Conservation (phyloP, 2,888 invertebrate species). For the Stenchaetothrips biformis region DNA sequence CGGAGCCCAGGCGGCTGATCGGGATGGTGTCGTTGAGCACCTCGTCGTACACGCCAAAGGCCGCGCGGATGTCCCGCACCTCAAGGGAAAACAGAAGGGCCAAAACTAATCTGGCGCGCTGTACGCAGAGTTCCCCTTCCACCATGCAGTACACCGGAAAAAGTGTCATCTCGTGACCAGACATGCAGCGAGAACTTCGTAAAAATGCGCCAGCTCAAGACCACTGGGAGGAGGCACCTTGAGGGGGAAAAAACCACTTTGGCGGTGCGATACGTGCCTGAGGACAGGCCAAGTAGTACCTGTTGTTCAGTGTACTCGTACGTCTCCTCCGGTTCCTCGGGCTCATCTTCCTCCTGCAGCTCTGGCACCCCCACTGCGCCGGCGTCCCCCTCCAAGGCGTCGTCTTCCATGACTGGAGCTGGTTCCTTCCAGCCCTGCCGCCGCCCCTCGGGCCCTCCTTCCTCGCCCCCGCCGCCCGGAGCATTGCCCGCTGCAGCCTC, state of each 20-base stretch:
- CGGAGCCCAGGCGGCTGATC: not conserved
- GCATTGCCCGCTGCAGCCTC: not conserved
- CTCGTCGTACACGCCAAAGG: not conserved
- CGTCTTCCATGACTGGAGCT: too few species aligned
- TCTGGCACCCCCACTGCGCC: not conserved
- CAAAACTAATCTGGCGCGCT: too few species aligned
- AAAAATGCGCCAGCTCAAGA: too few species aligned
- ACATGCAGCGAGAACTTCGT: too few species aligned
- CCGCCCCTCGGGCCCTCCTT: not conserved
- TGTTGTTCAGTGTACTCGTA: not conserved
- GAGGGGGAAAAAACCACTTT: too few species aligned
- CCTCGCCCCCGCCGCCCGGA: not conserved
- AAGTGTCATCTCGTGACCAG: too few species aligned
- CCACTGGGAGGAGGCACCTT: too few species aligned
- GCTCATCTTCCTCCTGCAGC: not conserved
- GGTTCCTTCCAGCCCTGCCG: not conserved
- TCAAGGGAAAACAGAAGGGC: not conserved
- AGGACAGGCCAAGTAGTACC: not conserved
- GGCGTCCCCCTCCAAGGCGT: too few species aligned
- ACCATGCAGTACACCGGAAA: too few species aligned
- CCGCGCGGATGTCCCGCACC: not conserved
- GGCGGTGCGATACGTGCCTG: not conserved
- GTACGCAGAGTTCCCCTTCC: too few species aligned
- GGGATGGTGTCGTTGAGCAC: not conserved
- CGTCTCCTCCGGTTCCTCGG: not conserved